Evolutionary conservation across 1,140 invertebrate genomes (phyloP).

Genomic region (Eriosoma lanigerum): DNA sequence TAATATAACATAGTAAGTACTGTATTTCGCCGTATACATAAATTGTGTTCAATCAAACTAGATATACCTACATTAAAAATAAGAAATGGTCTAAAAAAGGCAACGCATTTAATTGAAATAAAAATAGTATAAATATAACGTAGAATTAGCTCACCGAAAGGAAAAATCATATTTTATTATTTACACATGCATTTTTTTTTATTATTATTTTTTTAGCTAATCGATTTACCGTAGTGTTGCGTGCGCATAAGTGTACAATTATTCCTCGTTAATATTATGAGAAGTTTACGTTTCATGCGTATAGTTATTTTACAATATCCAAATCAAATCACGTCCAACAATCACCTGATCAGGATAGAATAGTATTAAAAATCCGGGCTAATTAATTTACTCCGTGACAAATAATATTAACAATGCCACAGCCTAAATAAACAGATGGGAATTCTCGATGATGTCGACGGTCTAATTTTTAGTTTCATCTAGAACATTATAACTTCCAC

Average conservation of each 20-base stretch:
- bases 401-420: neutral
- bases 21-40: neutral
- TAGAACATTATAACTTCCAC: neutral
- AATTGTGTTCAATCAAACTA: neutral
- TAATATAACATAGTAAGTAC: neutral
- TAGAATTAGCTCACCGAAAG: neutral
- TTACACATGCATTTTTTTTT: too few species aligned
- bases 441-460: neutral
- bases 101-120: neutral
- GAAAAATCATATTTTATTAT: too few species aligned
- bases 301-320: neutral
- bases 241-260: too few species aligned
- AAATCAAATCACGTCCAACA: slow-evolving; percentile 16
- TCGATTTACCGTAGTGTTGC: too few species aligned
- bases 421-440: slow-evolving; percentile 7
- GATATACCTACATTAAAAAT: neutral
- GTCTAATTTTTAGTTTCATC: neutral
- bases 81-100: neutral
- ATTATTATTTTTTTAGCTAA: too few species aligned
- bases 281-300: too few species aligned
- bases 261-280: too few species aligned
- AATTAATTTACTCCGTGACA: slow-evolving; percentile 50
- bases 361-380: neutral
- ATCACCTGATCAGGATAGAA: neutral
- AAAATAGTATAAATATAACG: neutral